A percentile compares a stretch with the other conserved stretches of the same genome.
These are phyloP conservation scores for Hyphantria cunea DNA, from an alignment of 1,140 invertebrate genomes.

Conservation along the genomic window DNA sequence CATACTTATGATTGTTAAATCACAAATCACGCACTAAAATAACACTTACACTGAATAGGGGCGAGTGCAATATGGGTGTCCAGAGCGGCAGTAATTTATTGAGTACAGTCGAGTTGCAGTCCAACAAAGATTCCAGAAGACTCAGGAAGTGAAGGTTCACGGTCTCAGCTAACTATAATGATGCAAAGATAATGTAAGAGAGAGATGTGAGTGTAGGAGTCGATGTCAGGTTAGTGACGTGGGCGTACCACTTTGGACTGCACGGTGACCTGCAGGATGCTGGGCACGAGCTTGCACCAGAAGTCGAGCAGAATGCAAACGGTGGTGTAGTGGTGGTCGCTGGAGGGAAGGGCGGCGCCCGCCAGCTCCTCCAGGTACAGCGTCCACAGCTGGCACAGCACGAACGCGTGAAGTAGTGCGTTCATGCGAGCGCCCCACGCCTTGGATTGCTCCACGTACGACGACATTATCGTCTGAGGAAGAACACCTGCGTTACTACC, in stretches of 20 bases:
- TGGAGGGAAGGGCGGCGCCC: constrained; percentile 84
- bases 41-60: constrained; percentile 88
- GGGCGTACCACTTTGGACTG: constrained; percentile 94
- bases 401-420: constrained; percentile 91
- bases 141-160: constrained; percentile 98
- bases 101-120: constrained; percentile 96
- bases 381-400: constrained; percentile 97
- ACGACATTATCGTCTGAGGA: constrained; percentile 90
- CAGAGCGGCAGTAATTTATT: constrained; percentile 92
- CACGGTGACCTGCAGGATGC: constrained; percentile 95
- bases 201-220: no score
- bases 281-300: constrained; percentile 98
- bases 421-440: constrained; percentile 96
- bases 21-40: no score
- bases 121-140: constrained; percentile 96
- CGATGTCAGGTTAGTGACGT: no score
- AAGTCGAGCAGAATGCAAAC: constrained; percentile 97
- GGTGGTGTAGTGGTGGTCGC: constrained; percentile 87
- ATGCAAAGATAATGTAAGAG: background rate
- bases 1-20: no score
- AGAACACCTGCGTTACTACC: no score
- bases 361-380: constrained; percentile 97
- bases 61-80: constrained; percentile 95
- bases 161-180: constrained; percentile 95
- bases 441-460: constrained; percentile 98